A percentile compares a stretch with the other conserved stretches of the same genome.
These are phyloP conservation scores for Hemitrygon akajei DNA, from an alignment of 2,797 vertebrate species.

Conservation along the genomic window DNA sequence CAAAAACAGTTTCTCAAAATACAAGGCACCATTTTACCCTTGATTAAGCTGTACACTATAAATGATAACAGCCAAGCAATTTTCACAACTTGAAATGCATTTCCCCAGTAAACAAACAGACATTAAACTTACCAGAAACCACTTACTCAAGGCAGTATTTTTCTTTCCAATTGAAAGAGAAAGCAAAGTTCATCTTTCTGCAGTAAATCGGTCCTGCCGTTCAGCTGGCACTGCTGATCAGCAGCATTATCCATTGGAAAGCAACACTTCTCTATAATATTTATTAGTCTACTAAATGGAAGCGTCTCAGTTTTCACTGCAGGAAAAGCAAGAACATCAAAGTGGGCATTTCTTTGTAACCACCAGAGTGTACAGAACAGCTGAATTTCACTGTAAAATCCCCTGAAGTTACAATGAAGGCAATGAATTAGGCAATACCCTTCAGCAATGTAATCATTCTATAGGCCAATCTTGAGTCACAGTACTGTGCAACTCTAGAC, in stretches of 20 bases:
- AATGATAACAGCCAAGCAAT: constrained; percentile 6
- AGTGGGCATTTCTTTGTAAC: constrained; percentile 41
- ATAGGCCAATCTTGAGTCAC: constrained; percentile 56
- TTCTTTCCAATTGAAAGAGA: constrained; percentile 38
- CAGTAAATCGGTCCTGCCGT: constrained; percentile 22
- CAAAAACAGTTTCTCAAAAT: background rate
- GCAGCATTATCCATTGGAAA: constrained; percentile 37
- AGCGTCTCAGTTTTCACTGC: constrained; percentile 40
- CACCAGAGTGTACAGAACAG: constrained; percentile 41
- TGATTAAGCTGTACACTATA: constrained; percentile 29
- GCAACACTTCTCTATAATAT: constrained; percentile 32
- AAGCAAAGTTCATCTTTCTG: constrained; percentile 37
- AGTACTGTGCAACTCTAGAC: constrained; percentile 46
- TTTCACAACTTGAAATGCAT: background rate
- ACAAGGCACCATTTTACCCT: background rate
- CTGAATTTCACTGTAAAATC: constrained; percentile 45
- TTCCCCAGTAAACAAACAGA: background rate
- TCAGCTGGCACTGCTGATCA: constrained; percentile 37
- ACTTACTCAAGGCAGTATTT: constrained; percentile 42
- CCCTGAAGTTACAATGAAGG: constrained; percentile 46
- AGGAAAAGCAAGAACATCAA: constrained; percentile 42
- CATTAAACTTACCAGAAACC: constrained; percentile 51
- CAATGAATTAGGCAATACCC: constrained; percentile 47
- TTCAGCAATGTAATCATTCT: constrained; percentile 49
- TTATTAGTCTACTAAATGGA: constrained; percentile 38